phyloP scores from a whole-genome alignment of 2,888 invertebrate genomes.

The Dicycla oo region DNA sequence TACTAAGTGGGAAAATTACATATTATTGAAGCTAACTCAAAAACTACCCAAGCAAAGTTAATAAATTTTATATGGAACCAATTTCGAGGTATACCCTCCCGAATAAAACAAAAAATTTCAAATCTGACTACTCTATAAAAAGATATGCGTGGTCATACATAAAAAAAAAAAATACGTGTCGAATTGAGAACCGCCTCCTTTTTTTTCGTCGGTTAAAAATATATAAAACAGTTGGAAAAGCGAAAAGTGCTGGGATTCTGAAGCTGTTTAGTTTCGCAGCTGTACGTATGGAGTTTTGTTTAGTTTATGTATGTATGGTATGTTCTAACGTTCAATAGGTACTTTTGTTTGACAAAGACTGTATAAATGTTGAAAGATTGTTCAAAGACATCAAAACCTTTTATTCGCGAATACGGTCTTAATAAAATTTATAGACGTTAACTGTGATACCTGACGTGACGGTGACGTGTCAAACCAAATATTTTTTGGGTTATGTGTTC shows the following conservation, averaged over 20 bases:
- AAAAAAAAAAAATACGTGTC: no score
- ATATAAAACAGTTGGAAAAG: conserved; percentile 17
- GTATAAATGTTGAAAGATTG: conserved; percentile 39
- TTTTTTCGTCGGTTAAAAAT: no score
- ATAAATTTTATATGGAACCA: no score
- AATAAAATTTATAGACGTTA: conserved; percentile 17
- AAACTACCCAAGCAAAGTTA: no score
- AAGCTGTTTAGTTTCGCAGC: conserved; percentile 38
- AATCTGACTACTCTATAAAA: no score
- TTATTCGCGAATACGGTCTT: conserved; percentile 28
- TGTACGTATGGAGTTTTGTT: conserved; percentile 24
- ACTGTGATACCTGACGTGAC: neutral
- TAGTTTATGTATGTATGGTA: conserved; percentile 44
- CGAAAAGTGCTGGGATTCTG: conserved; percentile 19
- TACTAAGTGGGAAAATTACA: no score
- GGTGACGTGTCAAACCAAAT: neutral
- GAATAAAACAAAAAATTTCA: no score
- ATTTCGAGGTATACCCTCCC: no score
- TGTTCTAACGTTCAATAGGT: conserved; percentile 38
- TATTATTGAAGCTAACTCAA: no score
- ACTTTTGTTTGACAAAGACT: conserved; percentile 47
- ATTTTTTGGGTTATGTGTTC: neutral
- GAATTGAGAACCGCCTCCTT: no score
- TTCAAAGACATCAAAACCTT: conserved; percentile 18
- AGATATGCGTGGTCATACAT: no score